These are phyloP conservation scores for Dromiciops gliroides DNA, from an alignment of 2,113 vertebrate species.

Conservation along the genomic window DNA sequence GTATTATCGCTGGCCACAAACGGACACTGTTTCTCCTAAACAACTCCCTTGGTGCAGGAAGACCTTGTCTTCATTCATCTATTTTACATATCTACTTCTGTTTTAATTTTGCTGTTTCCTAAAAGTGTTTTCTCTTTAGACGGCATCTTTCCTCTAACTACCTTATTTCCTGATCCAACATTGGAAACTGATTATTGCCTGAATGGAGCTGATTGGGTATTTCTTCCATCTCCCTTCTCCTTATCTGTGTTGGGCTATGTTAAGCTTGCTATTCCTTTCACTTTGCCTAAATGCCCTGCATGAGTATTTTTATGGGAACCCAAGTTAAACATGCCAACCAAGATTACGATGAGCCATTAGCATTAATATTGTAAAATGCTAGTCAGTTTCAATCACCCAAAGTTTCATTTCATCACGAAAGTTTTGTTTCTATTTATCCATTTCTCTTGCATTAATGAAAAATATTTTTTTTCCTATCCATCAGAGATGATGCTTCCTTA, in stretches of 20 bases:
- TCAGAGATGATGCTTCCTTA: conserved; percentile 52
- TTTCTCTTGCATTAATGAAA: conserved; percentile 69
- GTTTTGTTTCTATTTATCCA: conserved; percentile 72
- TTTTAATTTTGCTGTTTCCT: conserved; percentile 89
- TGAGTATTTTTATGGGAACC: conserved; percentile 73
- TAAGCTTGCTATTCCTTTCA: conserved; percentile 72
- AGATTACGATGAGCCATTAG: conserved; percentile 81
- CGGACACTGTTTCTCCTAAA: conserved; percentile 98
- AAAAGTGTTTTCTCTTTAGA: conserved; percentile 85
- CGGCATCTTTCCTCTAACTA: conserved; percentile 78
- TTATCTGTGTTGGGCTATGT: conserved; percentile 46
- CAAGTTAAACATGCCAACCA: conserved; percentile 81
- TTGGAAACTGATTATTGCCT: conserved; percentile 80
- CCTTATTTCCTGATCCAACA: conserved; percentile 80
- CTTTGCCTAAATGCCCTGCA: conserved; percentile 74
- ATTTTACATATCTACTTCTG: conserved; percentile 91
- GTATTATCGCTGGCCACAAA: conserved; percentile 98
- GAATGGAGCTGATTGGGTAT: conserved; percentile 76
- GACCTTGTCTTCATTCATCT: conserved; percentile 92
- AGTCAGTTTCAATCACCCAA: conserved; percentile 81
- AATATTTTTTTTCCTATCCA: conserved; percentile 61
- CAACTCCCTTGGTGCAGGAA: conserved; percentile 93
- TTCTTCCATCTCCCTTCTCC: conserved; percentile 70
- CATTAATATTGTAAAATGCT: conserved; percentile 86
- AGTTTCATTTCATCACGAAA: conserved; percentile 83